These are phyloP conservation scores for Papilio protenor DNA, from an alignment of 2,888 invertebrate species.

Conservation along the genomic window DNA sequence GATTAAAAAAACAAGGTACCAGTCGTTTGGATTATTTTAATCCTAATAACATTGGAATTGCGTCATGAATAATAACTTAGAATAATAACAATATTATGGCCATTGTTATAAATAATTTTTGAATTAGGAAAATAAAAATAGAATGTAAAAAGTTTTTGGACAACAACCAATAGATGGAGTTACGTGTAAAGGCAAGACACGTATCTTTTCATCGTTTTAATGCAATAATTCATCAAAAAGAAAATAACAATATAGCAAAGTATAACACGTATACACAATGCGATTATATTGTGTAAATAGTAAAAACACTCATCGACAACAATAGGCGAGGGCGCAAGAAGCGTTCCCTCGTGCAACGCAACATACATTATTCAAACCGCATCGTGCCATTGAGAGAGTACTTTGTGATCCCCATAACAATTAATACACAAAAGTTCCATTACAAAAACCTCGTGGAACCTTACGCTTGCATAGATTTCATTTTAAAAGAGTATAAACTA, in stretches of 20 bases:
- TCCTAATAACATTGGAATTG: constrained; percentile 57
- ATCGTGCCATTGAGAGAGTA: constrained; percentile 82
- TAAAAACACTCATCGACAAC: constrained; percentile 1
- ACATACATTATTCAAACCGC: constrained; percentile 81
- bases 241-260: background rate
- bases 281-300: constrained; percentile 18
- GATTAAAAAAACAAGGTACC: constrained; percentile 48
- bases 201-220: background rate
- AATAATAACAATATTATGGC: background rate
- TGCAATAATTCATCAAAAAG: background rate
- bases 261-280: background rate
- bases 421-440: constrained; percentile 66
- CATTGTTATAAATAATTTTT: no score
- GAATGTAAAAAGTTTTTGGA: background rate
- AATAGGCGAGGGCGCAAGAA: constrained; percentile 22
- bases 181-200: background rate
- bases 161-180: constrained; percentile 5
- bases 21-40: constrained; percentile 52
- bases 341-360: constrained; percentile 54
- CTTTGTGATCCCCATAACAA: constrained; percentile 81
- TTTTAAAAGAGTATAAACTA: background rate
- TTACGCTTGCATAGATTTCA: constrained; percentile 38
- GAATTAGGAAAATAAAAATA: background rate
- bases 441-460: constrained; percentile 64
- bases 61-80: constrained; percentile 52